These are phyloP conservation scores for Hystrix brachyura DNA, from an alignment of 2,113 vertebrate genomes.

Conservation along the genomic window DNA sequence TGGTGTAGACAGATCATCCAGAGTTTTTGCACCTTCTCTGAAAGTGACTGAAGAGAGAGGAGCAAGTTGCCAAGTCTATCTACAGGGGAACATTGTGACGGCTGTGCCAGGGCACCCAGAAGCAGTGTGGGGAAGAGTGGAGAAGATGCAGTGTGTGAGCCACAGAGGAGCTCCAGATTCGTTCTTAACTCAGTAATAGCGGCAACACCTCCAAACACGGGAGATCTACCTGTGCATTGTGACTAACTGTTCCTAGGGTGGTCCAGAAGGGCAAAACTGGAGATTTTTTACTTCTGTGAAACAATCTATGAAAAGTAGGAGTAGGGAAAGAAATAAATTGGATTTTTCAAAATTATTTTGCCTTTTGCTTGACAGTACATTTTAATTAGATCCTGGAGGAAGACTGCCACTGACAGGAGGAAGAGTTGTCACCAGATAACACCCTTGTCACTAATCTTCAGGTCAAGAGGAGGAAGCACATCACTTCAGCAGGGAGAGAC, in stretches of 20 bases:
- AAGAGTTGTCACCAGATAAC: not conserved
- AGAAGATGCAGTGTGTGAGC: too few relatives aligned
- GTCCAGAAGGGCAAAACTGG: not conserved
- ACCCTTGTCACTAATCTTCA: not conserved
- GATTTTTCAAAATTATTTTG: slow-evolving; percentile 30
- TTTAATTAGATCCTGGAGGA: slow-evolving; percentile 38
- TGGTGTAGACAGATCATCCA: not conserved
- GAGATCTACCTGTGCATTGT: not conserved
- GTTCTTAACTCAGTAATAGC: not conserved
- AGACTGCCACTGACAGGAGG: not conserved
- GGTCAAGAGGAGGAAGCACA: not conserved
- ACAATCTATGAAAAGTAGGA: not conserved
- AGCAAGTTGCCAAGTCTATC: not conserved
- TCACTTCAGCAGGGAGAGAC: not conserved
- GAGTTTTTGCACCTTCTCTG: not conserved
- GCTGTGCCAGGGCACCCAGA: not conserved
- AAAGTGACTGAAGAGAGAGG: not conserved
- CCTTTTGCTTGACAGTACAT: not conserved
- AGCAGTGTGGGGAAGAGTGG: not conserved
- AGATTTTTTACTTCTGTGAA: slow-evolving; percentile 41
- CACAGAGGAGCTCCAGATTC: not conserved
- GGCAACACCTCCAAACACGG: not conserved
- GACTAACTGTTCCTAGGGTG: not conserved
- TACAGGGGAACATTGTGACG: too few relatives aligned
- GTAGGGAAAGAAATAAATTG: slow-evolving; percentile 26